Percentiles rank a stretch among this genome's conserved stretches.
These are phyloP conservation scores for Anagyrus pseudococci DNA, from an alignment of 2,888 invertebrate species.

Conservation along the genomic window DNA sequence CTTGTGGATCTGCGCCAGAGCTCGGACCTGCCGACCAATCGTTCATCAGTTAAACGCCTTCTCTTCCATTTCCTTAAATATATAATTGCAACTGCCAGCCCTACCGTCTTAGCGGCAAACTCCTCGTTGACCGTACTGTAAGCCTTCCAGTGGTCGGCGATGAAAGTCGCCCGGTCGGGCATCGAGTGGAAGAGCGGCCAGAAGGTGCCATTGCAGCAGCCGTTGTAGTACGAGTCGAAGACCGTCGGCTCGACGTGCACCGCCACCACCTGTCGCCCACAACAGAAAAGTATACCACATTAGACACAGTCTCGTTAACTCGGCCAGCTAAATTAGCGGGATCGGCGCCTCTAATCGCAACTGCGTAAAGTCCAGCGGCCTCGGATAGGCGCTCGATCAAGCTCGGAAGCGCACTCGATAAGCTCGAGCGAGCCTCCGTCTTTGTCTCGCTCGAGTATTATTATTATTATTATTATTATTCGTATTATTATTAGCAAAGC, in stretches of 20 bases:
- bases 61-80: neutral
- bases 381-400: no score
- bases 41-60: neutral
- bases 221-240: constrained; percentile 90
- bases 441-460: no score
- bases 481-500: no score
- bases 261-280: constrained; percentile 75
- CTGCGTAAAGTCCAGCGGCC: no score
- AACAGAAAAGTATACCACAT: no score
- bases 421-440: no score
- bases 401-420: no score
- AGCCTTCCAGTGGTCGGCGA: constrained; percentile 82
- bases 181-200: constrained; percentile 94
- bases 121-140: constrained; percentile 82
- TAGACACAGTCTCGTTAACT: no score
- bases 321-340: no score
- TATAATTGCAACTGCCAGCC: no score
- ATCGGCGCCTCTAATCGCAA: no score
- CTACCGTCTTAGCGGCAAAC: constrained; percentile 81
- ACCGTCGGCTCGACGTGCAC: constrained; percentile 78
- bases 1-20: constrained; percentile 52
- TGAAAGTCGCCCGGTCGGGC: constrained; percentile 87
- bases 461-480: no score
- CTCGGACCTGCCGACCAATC: constrained; percentile 46
- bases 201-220: constrained; percentile 89